These are phyloP conservation scores for Agonopterix subpropinquella DNA, from an alignment of 2,888 invertebrate genomes.

Conservation along the genomic window DNA sequence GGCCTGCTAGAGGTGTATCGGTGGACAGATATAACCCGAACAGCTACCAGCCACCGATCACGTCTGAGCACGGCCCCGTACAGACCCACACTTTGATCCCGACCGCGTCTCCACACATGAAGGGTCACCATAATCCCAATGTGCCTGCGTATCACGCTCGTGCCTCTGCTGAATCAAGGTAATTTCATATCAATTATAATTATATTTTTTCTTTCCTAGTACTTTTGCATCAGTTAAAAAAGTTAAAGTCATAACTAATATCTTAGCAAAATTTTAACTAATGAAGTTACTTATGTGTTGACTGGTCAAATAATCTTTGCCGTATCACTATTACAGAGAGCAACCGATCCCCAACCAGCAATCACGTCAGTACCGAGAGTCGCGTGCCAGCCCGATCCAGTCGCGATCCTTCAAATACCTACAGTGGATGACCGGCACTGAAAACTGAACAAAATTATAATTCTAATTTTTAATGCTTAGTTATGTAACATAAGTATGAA, in stretches of 20 bases:
- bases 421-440: conserved; percentile 73
- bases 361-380: conserved; percentile 44
- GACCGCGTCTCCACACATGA: conserved; percentile 41
- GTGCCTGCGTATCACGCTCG: conserved; percentile 67
- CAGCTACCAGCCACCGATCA: conserved; percentile 54
- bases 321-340: conserved; percentile 52
- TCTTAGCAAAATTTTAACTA: background rate
- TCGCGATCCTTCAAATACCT: conserved; percentile 73
- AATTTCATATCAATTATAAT: conserved; percentile 11
- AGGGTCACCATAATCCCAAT: conserved; percentile 59
- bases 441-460: conserved; percentile 40
- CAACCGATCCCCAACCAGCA: conserved; percentile 49
- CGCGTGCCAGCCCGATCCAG: conserved; percentile 61
- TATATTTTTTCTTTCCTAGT: background rate
- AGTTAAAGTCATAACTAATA: too few species aligned
- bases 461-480: conserved; percentile 20
- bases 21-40: conserved; percentile 67
- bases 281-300: background rate
- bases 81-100: conserved; percentile 66
- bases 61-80: conserved; percentile 59
- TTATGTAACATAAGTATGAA: conserved; percentile 19
- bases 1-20: conserved; percentile 54
- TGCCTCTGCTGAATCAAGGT: conserved; percentile 70
- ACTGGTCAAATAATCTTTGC: background rate
- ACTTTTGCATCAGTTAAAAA: background rate